Conservation (phyloP, 2,113 vertebrate genomes). For the Todiramphus chloris region DNA sequence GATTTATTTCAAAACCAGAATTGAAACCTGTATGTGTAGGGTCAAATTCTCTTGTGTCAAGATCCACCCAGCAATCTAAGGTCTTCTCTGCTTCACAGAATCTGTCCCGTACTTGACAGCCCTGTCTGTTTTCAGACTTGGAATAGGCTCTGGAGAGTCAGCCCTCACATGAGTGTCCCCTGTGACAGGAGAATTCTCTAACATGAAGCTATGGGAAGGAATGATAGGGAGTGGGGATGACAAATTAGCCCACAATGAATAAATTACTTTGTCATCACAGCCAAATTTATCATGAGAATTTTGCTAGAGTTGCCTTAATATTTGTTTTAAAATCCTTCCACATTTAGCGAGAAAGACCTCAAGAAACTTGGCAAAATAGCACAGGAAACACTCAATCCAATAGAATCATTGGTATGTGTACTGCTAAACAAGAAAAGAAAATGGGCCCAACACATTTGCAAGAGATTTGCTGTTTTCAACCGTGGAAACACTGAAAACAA, state of each 20-base stretch:
- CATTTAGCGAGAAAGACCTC: neutral
- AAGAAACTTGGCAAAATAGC: conserved; percentile 10
- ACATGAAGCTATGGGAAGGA: neutral
- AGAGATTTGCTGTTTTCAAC: neutral
- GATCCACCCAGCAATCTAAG: neutral
- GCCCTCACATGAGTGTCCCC: neutral
- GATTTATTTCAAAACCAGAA: conserved; percentile 43
- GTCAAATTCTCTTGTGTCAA: conserved; percentile 43
- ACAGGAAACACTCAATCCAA: neutral
- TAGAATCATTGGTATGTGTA: neutral
- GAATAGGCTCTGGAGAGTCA: neutral
- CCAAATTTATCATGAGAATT: neutral
- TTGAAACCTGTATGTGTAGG: neutral
- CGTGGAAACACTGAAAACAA: neutral
- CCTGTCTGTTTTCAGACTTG: conserved; percentile 23
- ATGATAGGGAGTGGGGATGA: neutral
- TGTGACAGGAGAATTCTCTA: neutral
- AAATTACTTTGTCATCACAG: neutral
- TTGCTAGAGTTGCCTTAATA: neutral
- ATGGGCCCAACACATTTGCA: neutral
- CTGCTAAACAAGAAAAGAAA: neutral
- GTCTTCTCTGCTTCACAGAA: conserved; percentile 1
- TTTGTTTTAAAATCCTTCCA: neutral
- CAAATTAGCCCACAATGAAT: neutral
- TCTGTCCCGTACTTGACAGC: neutral